Conservation (phyloP, 2,888 invertebrate species). For the Cephalotes varians region DNA sequence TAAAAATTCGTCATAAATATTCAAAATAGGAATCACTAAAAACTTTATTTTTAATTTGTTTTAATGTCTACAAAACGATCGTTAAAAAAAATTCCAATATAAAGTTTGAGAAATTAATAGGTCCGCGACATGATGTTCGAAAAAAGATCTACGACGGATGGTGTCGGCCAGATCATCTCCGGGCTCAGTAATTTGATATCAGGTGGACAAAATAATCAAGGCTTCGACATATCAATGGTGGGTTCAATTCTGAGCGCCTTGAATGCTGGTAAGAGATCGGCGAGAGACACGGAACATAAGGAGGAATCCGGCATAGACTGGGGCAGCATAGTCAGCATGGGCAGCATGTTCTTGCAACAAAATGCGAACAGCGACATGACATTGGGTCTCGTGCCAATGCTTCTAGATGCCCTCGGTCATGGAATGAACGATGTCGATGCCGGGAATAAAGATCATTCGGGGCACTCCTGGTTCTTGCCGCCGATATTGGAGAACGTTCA, state of each 20-base stretch:
- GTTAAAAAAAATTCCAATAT: background rate
- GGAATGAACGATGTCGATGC: slow-evolving; percentile 88
- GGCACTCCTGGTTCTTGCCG: slow-evolving; percentile 91
- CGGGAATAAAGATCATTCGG: slow-evolving; percentile 88
- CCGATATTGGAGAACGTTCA: slow-evolving; percentile 90
- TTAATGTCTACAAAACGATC: background rate
- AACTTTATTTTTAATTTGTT: background rate
- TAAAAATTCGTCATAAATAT: background rate
- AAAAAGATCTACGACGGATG: slow-evolving; percentile 73
- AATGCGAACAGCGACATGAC: slow-evolving; percentile 86
- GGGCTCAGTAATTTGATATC: slow-evolving; percentile 81
- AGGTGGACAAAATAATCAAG: slow-evolving; percentile 67
- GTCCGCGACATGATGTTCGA: slow-evolving; percentile 73
- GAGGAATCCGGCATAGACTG: slow-evolving; percentile 75
- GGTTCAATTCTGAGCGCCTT: slow-evolving; percentile 75
- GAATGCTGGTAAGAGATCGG: slow-evolving; percentile 56
- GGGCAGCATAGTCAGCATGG: slow-evolving; percentile 79
- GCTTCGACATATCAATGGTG: slow-evolving; percentile 78
- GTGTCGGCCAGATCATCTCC: slow-evolving; percentile 82
- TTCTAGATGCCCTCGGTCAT: slow-evolving; percentile 89
- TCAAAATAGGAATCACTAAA: background rate
- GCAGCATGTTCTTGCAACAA: slow-evolving; percentile 82
- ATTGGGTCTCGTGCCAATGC: slow-evolving; percentile 89
- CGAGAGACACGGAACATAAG: slow-evolving; percentile 43
- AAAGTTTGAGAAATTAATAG: slow-evolving; percentile 57